Evolutionary conservation across 2,888 invertebrate species (phyloP), one percentile per base, ranked within the genome.

Genomic region (Leptopterna dolabrata): DNA sequence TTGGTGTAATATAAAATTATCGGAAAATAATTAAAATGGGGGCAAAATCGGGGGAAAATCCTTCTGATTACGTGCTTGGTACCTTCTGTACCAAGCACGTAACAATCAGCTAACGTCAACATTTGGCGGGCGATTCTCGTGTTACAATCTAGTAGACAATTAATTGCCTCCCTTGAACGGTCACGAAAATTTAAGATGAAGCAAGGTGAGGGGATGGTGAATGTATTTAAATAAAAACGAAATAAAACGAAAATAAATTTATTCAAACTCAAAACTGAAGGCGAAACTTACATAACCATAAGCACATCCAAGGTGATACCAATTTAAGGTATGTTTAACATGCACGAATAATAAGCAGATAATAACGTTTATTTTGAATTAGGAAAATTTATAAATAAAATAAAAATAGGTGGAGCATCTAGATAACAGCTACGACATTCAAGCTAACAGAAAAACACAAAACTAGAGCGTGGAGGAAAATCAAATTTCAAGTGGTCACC

Each of bases 401-500:
- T 45, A 47, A 80, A 45, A 80, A 16, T 80, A 19, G 47, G 73
- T 27, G 71, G 71, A 27, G 36, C 0, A 11, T 30, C 82, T 55
- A 55, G 9, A 73, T 73, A 73, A 73, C 43, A 73, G 85, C 85
- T 73, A 85, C 85, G 6, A n/a, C 73, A 76, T 85, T 45, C 85
- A 73, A 73, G 85, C 85, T 85, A 83, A 70, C 83, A 43, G 70
- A 29, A 36, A 83, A 16, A 76, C 45, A 30, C 45, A 45, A 14
- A 85, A 29, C 71, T 29, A 63, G 19, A 63, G 63, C 24, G 43
- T 16, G 71, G 45, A 13, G 45, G 83, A 83, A 41, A 83, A 83
- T 24, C 24, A 30, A 30, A 41, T 24, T 41, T 85, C 85, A 85
- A 85, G 76, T 70, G 51, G 87, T 95, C 93, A 97, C 97, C 95